Conservation (phyloP, 2,797 vertebrate species). For the Chromobotia macracanthus region DNA sequence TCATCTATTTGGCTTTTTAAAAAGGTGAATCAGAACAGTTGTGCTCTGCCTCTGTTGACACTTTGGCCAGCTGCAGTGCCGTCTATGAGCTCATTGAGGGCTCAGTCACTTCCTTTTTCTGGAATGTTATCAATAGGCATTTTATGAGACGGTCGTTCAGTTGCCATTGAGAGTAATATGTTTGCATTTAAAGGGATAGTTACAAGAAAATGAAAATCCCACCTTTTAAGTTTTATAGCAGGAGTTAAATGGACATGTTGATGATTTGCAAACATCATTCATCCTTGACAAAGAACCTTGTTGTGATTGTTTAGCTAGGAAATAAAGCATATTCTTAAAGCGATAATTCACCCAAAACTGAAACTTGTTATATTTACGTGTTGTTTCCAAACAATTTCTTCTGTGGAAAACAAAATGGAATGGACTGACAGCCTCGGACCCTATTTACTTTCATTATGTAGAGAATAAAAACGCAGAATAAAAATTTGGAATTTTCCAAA, state of each 20-base stretch:
- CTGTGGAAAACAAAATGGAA: not conserved
- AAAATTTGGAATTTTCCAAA: no score
- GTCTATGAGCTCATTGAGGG: slow-evolving; percentile 44
- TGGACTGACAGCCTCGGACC: no score
- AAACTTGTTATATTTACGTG: no score
- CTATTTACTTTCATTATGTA: no score
- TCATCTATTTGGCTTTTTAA: slow-evolving; percentile 44
- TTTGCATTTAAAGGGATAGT: slow-evolving; percentile 14
- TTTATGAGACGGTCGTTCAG: slow-evolving; percentile 32
- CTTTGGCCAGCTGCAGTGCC: slow-evolving; percentile 16
- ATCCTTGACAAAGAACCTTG: not conserved
- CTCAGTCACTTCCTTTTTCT: slow-evolving; percentile 26
- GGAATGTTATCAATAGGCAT: slow-evolving; percentile 42
- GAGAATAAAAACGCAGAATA: no score
- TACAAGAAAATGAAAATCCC: not conserved
- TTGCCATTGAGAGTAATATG: slow-evolving; percentile 30
- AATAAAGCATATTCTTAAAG: no score
- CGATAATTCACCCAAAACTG: no score
- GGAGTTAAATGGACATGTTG: not conserved
- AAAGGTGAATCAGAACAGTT: slow-evolving; percentile 54
- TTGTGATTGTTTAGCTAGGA: no score
- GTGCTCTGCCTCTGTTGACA: slow-evolving; percentile 38
- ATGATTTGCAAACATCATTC: not conserved
- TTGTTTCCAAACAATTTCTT: no score
- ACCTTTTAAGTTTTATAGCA: not conserved